Evolutionary conservation across 2,888 invertebrate species (phyloP), one percentile per base, ranked within the genome.

Genomic region (Eristalis intricaria): DNA sequence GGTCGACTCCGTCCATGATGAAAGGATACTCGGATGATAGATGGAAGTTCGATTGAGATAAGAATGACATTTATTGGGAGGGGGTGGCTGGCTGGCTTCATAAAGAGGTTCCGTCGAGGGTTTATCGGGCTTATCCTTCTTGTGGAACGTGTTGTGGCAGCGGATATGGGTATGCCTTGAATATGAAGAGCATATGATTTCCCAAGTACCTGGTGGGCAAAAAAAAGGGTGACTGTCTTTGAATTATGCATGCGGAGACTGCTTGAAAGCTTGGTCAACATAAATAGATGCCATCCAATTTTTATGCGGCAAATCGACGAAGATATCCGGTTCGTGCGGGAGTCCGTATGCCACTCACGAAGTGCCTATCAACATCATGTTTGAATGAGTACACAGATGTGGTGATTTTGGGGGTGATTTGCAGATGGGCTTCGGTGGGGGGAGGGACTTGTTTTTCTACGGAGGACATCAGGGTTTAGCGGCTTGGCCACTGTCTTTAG

Each of bases 21-120:
- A 71, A 60, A 26, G 61, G 71, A 61, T 66, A 60, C 56, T 69
- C 64, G 75, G 50, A 50, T 70, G 79, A 84, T 79, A 60, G 64
- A 84, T 79, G 75, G 50, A 71, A 74, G 79, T 66, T 84, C 75
- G 84, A 84, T 84, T 84, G 75, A 84, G 84, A 84, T 79, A 84
- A 79, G 75, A 61, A 79, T 75, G 79, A 70, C 69, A 70, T 32
- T 32, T 32, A 32, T 32, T 32, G 29, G 29, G 29, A 4, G 61
- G 43, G 68, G 63, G 78, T 43, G 40, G 35, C 66, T 68, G 3
- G n/a, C 19, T n/a, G 29, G 2, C 13, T 60, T 74, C 50, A n/a
- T 40, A 70, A 63, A 35, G n/a, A 22, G 50, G 19, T 19, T 50
- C 50, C 50, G 8, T 19, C 56, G 22, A 22, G 38, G 32, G 40